Conservation (phyloP, 2,113 vertebrate genomes). For the Harpagus bidentatus region DNA sequence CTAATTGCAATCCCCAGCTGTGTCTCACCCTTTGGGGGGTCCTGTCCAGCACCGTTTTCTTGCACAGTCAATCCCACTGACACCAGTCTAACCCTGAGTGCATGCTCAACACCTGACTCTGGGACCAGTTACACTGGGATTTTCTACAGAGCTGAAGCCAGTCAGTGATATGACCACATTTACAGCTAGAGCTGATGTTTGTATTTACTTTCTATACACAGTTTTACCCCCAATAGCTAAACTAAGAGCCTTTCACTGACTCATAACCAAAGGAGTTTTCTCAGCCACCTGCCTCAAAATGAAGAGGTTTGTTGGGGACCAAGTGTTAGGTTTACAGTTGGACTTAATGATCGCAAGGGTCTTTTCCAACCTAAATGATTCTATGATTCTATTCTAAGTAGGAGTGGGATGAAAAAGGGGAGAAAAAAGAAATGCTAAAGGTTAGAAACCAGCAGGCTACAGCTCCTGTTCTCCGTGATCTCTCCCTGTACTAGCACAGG, state of each 20-base stretch:
- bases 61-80: not conserved
- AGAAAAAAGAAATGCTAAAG: not conserved
- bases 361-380: too few species aligned
- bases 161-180: not conserved
- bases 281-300: not conserved
- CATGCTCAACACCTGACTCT: not conserved
- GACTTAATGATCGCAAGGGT: too few species aligned
- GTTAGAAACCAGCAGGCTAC: not conserved
- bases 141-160: not conserved
- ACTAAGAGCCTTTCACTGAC: not conserved
- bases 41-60: not conserved
- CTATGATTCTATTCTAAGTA: not conserved
- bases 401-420: not conserved
- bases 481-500: not conserved
- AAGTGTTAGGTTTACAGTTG: not conserved
- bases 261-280: not conserved
- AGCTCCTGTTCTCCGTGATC: not conserved
- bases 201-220: not conserved
- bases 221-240: not conserved
- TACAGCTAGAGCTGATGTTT: not conserved
- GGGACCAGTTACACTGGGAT: not conserved
- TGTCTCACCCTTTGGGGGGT: not conserved
- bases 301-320: not conserved
- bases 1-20: rapidly evolving
- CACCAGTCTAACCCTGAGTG: not conserved